Evolutionary conservation across 1,140 invertebrate genomes (phyloP).

Genomic region (Brachionus manjavacas): DNA sequence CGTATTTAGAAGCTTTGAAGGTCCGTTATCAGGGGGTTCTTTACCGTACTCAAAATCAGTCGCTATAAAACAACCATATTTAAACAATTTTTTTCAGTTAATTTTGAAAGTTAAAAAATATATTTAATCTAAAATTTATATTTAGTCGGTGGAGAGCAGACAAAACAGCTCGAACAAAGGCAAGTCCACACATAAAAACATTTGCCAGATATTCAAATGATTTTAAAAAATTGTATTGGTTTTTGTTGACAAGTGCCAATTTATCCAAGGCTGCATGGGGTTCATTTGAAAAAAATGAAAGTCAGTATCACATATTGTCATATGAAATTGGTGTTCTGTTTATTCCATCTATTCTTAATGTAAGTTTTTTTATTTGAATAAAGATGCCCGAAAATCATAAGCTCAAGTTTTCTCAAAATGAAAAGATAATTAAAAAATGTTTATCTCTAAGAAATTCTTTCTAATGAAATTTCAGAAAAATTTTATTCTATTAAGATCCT

Average conservation of each 20-base stretch:
- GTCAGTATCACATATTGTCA: conserved; percentile 27
- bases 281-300: conserved; percentile 36
- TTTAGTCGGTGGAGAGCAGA: conserved; percentile 41
- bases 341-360: conserved; percentile 10
- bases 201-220: conserved; percentile 16
- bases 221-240: conserved; percentile 38
- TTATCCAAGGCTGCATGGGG: conserved; percentile 42
- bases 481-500: background rate
- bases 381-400: too few species aligned
- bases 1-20: conserved; percentile 76
- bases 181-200: conserved; percentile 43
- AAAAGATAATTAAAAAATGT: too few species aligned
- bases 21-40: conserved; percentile 74
- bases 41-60: conserved; percentile 75
- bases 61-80: conserved; percentile 79
- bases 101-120: conserved; percentile 47
- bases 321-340: conserved; percentile 42
- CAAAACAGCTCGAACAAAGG: background rate
- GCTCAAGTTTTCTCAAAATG: too few species aligned
- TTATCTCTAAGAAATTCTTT: too few species aligned
- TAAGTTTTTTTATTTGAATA: background rate
- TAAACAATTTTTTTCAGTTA: conserved; percentile 72
- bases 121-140: background rate
- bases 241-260: conserved; percentile 43
- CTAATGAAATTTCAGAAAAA: too few species aligned